phyloP scores from a whole-genome alignment of 2,888 invertebrate species.

The Aleiodes testaceus region DNA sequence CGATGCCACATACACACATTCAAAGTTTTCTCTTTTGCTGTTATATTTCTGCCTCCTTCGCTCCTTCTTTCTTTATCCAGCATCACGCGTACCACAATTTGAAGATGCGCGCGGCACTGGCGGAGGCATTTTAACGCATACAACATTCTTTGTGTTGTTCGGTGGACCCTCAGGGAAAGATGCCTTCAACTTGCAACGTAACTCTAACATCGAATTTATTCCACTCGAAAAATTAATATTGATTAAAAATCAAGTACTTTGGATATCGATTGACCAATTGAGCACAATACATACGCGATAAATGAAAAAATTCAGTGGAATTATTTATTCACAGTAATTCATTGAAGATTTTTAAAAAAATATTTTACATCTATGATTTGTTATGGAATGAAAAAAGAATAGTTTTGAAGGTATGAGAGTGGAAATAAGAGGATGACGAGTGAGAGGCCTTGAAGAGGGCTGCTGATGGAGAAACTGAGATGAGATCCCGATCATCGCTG shows the following conservation, averaged over 20 bases:
- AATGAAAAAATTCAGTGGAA: too few species aligned
- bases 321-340: not conserved
- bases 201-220: conserved; percentile 63
- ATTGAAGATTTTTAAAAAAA: too few species aligned
- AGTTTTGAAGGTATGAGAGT: conserved; percentile 21
- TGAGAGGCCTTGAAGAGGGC: not conserved
- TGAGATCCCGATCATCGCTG: conserved; percentile 42
- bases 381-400: conserved; percentile 2
- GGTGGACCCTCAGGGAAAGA: conserved; percentile 61
- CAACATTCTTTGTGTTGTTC: conserved; percentile 69
- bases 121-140: conserved; percentile 69
- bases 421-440: conserved; percentile 17
- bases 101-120: conserved; percentile 48
- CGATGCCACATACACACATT: conserved; percentile 50
- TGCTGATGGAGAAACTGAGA: conserved; percentile 17
- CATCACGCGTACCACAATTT: conserved; percentile 50
- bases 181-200: conserved; percentile 69
- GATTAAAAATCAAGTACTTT: conserved; percentile 33
- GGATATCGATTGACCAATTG: too few species aligned
- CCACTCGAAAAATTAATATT: conserved; percentile 45
- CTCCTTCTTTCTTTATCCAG: conserved; percentile 12
- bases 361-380: too few species aligned
- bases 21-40: conserved; percentile 44
- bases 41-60: conserved; percentile 12
- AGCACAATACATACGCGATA: too few species aligned